Base-by-base conservation (phyloP, 2,888 invertebrate species). In the Polydrusus tereticollis region DNA sequence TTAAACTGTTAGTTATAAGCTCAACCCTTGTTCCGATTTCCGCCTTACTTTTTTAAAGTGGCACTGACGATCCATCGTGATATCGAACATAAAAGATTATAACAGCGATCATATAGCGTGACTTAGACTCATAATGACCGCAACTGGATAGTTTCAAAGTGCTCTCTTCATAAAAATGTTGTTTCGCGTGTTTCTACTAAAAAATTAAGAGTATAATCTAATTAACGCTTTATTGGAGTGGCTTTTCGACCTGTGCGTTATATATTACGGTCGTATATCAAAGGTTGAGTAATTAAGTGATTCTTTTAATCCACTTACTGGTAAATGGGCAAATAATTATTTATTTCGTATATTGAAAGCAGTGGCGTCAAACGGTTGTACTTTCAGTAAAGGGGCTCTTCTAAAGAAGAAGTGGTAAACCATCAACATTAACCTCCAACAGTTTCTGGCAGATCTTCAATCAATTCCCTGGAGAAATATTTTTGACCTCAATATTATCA, bases 211-310 rank as follows among this genome's bases (percentile, higher is more conserved):
- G 77, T 77, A 77, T 82, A 81, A 82, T 82, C 81, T 81, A 82
- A 82, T 82, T 82, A 82, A 81, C 81, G 80, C 79, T 82, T 81
- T 81, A 80, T 80, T 80, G 79, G 80, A 81, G 80, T 81, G 81
- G 79, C 78, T 75, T 78, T 79, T 78, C 77, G 78, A 79, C 77
- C 77, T 77, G 77, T 62, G 41, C 63, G 75, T 71, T 77, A 78
- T 78, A 50, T 77, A 80, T 79, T 79, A 79, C 72, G 73, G 74
- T 70, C 76, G 76, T 79, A 78, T 78, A 79, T 80, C 77, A 80
- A 76, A 76, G 75, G 71, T 65, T 69, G 58, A 43, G 78, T 80
- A 80, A 80, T 80, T 80, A 80, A 80, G 78, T 75, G 78, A 77
- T 77, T 76, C 76, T 72, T 50, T 72, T 75, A 69, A 69, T 75